A percentile compares a stretch with the other conserved stretches of the same genome.
Evolutionary conservation across 2,113 vertebrate species (phyloP).

Genomic region (human): GRCh38 chr1:90095001-90095500

Average conservation of each 20-base stretch:
- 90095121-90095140: background rate
- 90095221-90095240: background rate
- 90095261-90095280: background rate
- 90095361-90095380: background rate
- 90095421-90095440: background rate
- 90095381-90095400: background rate
- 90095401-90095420: background rate
- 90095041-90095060: background rate
- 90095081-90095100: background rate
- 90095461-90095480: background rate
- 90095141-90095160: background rate
- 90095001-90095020: background rate
- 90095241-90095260: background rate
- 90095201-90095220: background rate
- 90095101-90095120: background rate
- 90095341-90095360: background rate
- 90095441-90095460: background rate
- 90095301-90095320: background rate
- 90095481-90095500: background rate
- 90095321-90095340: background rate
- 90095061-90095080: background rate
- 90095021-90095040: background rate
- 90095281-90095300: background rate
- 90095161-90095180: background rate
- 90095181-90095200: background rate